Percentiles rank a stretch among this genome's conserved stretches.
phyloP scores from a whole-genome alignment of 1,140 invertebrate genomes.

The Carcinoscorpius rotundicauda region DNA sequence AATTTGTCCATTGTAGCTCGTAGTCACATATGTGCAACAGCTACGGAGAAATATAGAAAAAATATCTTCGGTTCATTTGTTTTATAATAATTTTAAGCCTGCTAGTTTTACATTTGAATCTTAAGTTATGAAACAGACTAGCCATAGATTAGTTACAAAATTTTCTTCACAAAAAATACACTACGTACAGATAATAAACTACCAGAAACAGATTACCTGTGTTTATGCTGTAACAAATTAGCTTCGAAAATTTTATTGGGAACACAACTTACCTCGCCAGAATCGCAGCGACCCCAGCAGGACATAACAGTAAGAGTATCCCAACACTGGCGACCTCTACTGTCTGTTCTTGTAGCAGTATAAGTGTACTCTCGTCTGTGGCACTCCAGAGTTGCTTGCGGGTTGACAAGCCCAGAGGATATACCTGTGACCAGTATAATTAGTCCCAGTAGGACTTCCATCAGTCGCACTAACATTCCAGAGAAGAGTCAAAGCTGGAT shows the following conservation, averaged over 20 bases:
- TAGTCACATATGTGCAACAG: no score
- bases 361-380: constrained; percentile 38
- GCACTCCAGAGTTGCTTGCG: constrained; percentile 33
- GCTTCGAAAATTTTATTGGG: not conserved
- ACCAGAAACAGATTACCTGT: constrained; percentile 5
- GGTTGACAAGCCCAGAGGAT: not conserved
- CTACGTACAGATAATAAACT: constrained; percentile 6
- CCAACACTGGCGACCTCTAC: constrained; percentile 49
- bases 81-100: no score
- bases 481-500: no score
- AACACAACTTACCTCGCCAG: constrained; percentile 48
- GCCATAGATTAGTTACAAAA: constrained; percentile 6
- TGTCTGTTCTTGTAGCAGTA: constrained; percentile 36
- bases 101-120: no score
- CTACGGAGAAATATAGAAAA: no score
- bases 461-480: no score
- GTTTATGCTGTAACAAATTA: not conserved
- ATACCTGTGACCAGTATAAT: not conserved
- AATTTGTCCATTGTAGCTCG: no score
- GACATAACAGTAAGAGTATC: constrained; percentile 56
- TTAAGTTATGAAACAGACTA: no score
- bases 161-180: constrained; percentile 27
- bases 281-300: constrained; percentile 71
- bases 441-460: not conserved
- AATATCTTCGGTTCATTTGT: no score